phyloP scores from a whole-genome alignment of 2,888 invertebrate species.

The Miltochrista miniata region DNA sequence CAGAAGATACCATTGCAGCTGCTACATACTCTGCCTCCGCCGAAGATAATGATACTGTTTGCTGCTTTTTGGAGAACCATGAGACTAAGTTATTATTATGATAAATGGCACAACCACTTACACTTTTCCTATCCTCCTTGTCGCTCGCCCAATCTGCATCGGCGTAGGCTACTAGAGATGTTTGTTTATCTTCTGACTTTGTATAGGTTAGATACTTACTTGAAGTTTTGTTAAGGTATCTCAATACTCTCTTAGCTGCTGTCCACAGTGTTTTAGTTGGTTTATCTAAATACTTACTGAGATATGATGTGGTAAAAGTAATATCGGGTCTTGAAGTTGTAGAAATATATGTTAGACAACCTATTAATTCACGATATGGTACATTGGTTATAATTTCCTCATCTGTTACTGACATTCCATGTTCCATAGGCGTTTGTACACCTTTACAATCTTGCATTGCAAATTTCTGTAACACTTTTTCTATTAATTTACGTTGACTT shows the following conservation, averaged over 20 bases:
- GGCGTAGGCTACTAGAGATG: not conserved
- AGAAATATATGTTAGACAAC: not conserved
- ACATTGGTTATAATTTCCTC: not conserved
- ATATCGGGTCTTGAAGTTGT: not conserved
- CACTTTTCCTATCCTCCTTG: not conserved
- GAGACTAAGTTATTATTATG: not conserved
- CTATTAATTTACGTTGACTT: not conserved
- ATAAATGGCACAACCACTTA: not conserved
- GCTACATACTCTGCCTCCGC: conserved; percentile 2
- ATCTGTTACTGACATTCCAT: not conserved
- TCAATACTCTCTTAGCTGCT: not conserved
- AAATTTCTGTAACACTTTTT: conserved; percentile 1
- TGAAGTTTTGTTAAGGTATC: not conserved
- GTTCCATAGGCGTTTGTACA: not conserved
- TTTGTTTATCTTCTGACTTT: not conserved
- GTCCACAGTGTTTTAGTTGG: not conserved
- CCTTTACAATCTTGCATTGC: conserved; percentile 1
- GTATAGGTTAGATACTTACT: not conserved
- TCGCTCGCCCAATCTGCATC: conserved; percentile 5
- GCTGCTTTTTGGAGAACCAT: conserved; percentile 4
- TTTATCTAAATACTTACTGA: not conserved
- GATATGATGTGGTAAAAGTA: not conserved
- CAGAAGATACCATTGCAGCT: not conserved
- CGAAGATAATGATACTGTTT: not conserved
- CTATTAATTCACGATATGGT: not conserved